phyloP scores from a whole-genome alignment of 2,888 invertebrate species.

The Plagodis dolabraria region DNA sequence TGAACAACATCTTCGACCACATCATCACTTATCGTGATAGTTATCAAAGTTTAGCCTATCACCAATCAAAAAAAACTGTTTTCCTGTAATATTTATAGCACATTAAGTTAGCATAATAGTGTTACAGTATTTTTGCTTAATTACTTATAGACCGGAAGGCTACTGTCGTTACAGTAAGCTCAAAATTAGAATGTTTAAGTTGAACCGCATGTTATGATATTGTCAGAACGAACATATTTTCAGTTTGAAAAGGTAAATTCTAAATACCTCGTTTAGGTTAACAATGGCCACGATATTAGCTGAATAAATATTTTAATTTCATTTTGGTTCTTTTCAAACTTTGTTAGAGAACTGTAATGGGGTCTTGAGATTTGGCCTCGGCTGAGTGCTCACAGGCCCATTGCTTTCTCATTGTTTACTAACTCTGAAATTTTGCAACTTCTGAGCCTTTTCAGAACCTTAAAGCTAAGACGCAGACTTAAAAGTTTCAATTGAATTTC shows the following conservation, averaged over 20 bases:
- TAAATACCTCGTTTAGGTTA: slow-evolving; percentile 10
- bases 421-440: slow-evolving; percentile 34
- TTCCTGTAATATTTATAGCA: no score
- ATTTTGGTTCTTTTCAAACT: slow-evolving; percentile 31
- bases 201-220: no score
- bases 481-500: slow-evolving; percentile 31
- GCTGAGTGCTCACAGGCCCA: slow-evolving; percentile 24
- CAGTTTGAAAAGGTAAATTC: neutral
- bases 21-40: no score
- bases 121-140: no score
- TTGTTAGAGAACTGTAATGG: slow-evolving; percentile 19
- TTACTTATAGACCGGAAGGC: no score
- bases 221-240: neutral
- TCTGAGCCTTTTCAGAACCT: slow-evolving; percentile 20
- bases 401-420: slow-evolving; percentile 31
- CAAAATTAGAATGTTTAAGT: no score
- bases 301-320: slow-evolving; percentile 38
- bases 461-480: slow-evolving; percentile 21
- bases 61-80: no score
- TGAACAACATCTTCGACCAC: no score
- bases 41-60: no score
- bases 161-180: no score
- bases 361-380: slow-evolving; percentile 22
- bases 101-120: no score
- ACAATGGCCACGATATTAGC: slow-evolving; percentile 34